These are phyloP conservation scores for Archocentrus centrarchus DNA, from an alignment of 2,113 vertebrate genomes.

Conservation along the genomic window DNA sequence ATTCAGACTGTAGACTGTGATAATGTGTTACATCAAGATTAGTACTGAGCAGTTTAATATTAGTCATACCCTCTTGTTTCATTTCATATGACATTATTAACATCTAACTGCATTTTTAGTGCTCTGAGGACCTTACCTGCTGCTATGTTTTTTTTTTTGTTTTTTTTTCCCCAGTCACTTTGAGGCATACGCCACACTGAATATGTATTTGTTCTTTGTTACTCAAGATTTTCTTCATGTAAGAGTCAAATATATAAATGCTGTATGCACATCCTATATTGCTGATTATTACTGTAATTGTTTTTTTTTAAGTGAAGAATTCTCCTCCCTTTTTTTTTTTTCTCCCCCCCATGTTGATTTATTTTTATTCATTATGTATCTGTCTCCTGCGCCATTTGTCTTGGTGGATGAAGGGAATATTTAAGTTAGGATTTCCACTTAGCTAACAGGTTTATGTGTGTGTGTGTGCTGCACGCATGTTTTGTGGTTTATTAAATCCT, in stretches of 20 bases:
- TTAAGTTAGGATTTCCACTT: neutral
- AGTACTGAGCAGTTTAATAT: conserved; percentile 21
- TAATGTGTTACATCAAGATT: conserved; percentile 46
- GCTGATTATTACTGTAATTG: conserved; percentile 65
- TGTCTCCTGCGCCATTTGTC: conserved; percentile 7
- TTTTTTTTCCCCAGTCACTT: conserved; percentile 28
- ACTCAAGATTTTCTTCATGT: conserved; percentile 21
- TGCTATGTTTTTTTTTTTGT: conserved; percentile 41
- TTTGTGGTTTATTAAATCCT: neutral
- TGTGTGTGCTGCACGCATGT: neutral
- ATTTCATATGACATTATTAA: conserved; percentile 24
- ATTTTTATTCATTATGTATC: conserved; percentile 29
- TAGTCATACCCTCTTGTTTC: conserved; percentile 15
- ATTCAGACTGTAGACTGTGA: conserved; percentile 37
- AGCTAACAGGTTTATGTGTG: neutral
- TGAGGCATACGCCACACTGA: conserved; percentile 11
- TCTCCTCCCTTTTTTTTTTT: no score
- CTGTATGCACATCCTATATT: conserved; percentile 46
- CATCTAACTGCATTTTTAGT: conserved; percentile 19
- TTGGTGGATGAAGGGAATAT: neutral
- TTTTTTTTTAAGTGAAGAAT: conserved; percentile 64
- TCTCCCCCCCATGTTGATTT: neutral
- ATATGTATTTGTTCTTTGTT: conserved; percentile 31
- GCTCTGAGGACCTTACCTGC: conserved; percentile 65
- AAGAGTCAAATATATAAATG: conserved; percentile 34